Percentiles rank a stretch among this genome's conserved stretches.
These are phyloP conservation scores for Australoheros facetus DNA, from an alignment of 2,797 vertebrate genomes.

Conservation along the genomic window DNA sequence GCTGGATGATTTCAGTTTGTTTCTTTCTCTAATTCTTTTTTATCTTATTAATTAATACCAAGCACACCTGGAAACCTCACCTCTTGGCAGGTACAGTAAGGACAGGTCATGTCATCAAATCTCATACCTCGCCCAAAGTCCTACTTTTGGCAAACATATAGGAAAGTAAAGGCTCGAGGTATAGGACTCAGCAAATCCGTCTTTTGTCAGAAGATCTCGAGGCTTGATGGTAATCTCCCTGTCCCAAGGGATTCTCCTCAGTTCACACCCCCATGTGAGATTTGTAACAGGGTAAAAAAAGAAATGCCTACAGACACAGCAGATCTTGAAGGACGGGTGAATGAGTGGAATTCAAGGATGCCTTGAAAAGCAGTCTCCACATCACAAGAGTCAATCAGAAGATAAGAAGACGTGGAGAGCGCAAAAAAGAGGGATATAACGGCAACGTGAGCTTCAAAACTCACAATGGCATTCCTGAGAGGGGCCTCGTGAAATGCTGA, in stretches of 20 bases:
- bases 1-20: neutral
- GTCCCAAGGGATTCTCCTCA: conserved; percentile 73
- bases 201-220: conserved; percentile 74
- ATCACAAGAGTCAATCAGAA: conserved; percentile 75
- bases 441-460: conserved; percentile 65
- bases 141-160: conserved; percentile 28
- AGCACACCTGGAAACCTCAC: conserved; percentile 21
- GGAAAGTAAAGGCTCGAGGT: conserved; percentile 49
- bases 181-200: conserved; percentile 74
- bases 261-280: conserved; percentile 76
- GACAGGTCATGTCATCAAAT: conserved; percentile 23
- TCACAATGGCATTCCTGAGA: conserved; percentile 73
- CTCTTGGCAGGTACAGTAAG: conserved; percentile 23
- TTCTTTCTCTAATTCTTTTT: neutral
- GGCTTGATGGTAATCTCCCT: conserved; percentile 77
- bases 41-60: neutral
- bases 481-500: conserved; percentile 72
- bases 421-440: conserved; percentile 65
- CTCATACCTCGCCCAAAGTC: conserved; percentile 43
- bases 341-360: conserved; percentile 75
- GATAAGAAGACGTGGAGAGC: conserved; percentile 68
- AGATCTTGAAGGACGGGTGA: conserved; percentile 74
- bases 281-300: conserved; percentile 71
- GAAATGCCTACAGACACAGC: conserved; percentile 68
- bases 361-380: conserved; percentile 68